Evolutionary conservation across 2,888 invertebrate genomes (phyloP).

Genomic region (Tolmerus cingulatus): DNA sequence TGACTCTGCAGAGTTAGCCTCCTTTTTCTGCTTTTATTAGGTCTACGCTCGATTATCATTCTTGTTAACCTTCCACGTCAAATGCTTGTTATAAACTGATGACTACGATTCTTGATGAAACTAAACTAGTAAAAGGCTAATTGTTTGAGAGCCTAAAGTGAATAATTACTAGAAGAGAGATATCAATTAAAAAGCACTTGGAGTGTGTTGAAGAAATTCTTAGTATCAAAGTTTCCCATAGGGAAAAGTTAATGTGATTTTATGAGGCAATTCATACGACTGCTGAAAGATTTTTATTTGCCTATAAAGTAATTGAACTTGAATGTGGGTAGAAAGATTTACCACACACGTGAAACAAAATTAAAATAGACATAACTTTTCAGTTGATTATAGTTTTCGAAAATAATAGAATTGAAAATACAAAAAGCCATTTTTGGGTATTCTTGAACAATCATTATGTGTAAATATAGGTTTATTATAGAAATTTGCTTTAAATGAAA

Average conservation of each 20-base stretch:
- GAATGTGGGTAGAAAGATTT: neutral
- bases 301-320: neutral
- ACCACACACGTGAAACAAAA: neutral
- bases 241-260: neutral
- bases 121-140: neutral
- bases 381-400: too few relatives aligned
- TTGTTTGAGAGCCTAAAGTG: neutral
- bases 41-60: constrained; percentile 31
- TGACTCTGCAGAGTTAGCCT: neutral
- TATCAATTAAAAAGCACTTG: neutral
- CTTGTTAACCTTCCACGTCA: neutral
- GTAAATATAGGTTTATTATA: too few relatives aligned
- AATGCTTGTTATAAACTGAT: neutral
- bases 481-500: too few relatives aligned
- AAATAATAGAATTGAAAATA: too few relatives aligned
- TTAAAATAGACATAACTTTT: too few relatives aligned
- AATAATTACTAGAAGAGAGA: neutral
- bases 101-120: neutral
- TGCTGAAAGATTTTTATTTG: neutral
- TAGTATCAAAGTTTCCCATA: neutral
- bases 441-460: too few relatives aligned
- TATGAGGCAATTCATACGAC: neutral
- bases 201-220: neutral
- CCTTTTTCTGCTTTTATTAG: neutral
- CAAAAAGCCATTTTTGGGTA: too few relatives aligned